These are phyloP conservation scores for Tragulus kanchil DNA, from an alignment of 2,113 vertebrate species.

Conservation along the genomic window DNA sequence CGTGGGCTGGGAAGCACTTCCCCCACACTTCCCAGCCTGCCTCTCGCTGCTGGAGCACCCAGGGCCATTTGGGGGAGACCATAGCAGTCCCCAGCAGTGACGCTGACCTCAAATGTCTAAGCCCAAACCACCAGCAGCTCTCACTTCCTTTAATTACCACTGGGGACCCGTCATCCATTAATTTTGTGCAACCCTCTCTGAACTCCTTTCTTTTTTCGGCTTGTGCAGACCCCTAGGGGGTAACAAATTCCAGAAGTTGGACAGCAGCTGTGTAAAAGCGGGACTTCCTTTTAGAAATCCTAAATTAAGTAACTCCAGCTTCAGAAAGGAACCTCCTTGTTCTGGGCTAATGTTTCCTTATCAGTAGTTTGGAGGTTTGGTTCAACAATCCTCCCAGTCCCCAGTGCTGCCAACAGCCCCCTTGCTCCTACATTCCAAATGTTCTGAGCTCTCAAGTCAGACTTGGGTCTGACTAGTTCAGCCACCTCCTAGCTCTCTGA, in stretches of 20 bases:
- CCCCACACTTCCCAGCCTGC: background rate
- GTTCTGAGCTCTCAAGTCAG: slow-evolving; percentile 1
- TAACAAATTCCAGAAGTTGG: slow-evolving; percentile 75
- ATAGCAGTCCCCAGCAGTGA: slow-evolving; percentile 17
- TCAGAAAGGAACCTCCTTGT: background rate
- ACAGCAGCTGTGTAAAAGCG: slow-evolving; percentile 69
- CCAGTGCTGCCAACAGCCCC: background rate
- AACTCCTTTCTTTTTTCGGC: slow-evolving; percentile 80
- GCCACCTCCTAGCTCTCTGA: background rate
- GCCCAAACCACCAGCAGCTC: slow-evolving; percentile 21
- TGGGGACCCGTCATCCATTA: slow-evolving; percentile 69
- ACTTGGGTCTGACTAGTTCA: background rate
- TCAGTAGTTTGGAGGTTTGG: background rate
- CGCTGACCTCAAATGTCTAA: slow-evolving; percentile 4
- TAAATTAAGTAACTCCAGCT: slow-evolving; percentile 43
- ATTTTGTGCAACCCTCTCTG: slow-evolving; percentile 65
- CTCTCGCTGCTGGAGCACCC: background rate
- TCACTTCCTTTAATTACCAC: slow-evolving; percentile 65
- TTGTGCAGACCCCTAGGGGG: slow-evolving; percentile 61
- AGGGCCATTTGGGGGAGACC: background rate
- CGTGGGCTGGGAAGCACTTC: background rate
- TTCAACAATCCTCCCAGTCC: background rate
- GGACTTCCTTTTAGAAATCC: slow-evolving; percentile 69
- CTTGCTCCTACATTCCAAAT: background rate
- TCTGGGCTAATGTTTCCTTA: background rate